Percentiles rank a stretch among this genome's conserved stretches.
These are phyloP conservation scores for Stomatorhinus ivindoensis DNA, from an alignment of 2,113 vertebrate genomes.

Conservation along the genomic window DNA sequence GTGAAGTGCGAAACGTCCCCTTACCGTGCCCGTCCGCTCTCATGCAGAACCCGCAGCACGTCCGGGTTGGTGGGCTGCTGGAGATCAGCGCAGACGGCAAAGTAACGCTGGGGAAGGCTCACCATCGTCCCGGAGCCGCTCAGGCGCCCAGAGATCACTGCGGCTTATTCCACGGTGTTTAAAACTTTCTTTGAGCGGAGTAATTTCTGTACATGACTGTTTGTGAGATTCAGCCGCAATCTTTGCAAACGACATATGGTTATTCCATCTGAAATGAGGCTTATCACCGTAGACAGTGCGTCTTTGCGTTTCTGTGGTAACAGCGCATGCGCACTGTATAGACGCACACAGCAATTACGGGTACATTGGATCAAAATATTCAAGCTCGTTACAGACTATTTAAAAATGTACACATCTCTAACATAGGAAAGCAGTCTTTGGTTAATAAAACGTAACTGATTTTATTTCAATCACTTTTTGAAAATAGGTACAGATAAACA, in stretches of 20 bases:
- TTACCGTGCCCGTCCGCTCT: slow-evolving; percentile 22
- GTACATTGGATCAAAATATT: not conserved
- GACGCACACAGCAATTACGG: not conserved
- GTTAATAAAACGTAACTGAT: not conserved
- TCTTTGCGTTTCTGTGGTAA: not conserved
- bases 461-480: not conserved
- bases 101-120: slow-evolving; percentile 44
- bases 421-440: not conserved
- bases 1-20: slow-evolving; percentile 31
- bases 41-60: slow-evolving; percentile 47
- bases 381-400: not conserved
- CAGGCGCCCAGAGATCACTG: not conserved
- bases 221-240: not conserved
- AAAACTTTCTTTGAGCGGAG: not conserved
- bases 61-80: slow-evolving; percentile 49
- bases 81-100: slow-evolving; percentile 47
- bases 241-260: not conserved
- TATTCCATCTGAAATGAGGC: not conserved
- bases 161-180: not conserved
- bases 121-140: slow-evolving; percentile 19
- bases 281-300: not conserved
- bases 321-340: not conserved
- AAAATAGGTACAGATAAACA: not conserved
- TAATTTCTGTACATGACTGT: not conserved
- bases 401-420: not conserved